Conservation (phyloP, 2,797 vertebrate species). For the Platalea minor region DNA sequence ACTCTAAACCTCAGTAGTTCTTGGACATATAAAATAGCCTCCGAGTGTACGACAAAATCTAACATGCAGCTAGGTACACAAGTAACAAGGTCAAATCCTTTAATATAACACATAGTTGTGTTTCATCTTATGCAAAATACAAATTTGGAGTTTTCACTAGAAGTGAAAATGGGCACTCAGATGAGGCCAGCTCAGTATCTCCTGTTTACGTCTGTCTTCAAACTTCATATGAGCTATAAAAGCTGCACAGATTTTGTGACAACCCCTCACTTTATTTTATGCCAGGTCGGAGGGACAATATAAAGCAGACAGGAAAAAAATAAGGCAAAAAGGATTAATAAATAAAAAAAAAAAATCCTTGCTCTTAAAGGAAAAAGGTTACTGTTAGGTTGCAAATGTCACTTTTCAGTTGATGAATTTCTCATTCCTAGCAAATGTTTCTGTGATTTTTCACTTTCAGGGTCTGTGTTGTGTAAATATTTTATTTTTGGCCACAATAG, state of each 20-base stretch:
- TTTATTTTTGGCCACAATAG: slow-evolving; percentile 14
- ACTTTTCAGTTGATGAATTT: not conserved
- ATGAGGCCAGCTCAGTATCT: not conserved
- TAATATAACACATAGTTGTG: fast-evolving
- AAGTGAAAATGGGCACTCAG: not conserved
- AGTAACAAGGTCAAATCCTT: not conserved
- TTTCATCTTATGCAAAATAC: not conserved
- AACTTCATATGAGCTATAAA: not conserved
- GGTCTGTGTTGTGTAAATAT: not conserved
- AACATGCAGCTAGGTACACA: not conserved
- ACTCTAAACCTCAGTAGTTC: not conserved
- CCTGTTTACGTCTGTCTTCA: not conserved
- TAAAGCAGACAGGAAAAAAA: not conserved
- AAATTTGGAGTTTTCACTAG: not conserved
- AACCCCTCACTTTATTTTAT: not conserved
- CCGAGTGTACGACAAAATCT: not conserved
- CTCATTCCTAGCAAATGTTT: not conserved
- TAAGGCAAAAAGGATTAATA: not conserved
- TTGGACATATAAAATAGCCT: not conserved
- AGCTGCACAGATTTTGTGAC: not conserved
- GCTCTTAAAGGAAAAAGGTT: not conserved
- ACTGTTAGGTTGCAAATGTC: not conserved
- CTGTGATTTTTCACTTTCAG: slow-evolving; percentile 32
- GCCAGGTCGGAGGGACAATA: not conserved
- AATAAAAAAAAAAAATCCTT: not conserved